These are phyloP conservation scores for Acanthiza pusilla DNA, from an alignment of 2,797 vertebrate genomes.

Conservation along the genomic window DNA sequence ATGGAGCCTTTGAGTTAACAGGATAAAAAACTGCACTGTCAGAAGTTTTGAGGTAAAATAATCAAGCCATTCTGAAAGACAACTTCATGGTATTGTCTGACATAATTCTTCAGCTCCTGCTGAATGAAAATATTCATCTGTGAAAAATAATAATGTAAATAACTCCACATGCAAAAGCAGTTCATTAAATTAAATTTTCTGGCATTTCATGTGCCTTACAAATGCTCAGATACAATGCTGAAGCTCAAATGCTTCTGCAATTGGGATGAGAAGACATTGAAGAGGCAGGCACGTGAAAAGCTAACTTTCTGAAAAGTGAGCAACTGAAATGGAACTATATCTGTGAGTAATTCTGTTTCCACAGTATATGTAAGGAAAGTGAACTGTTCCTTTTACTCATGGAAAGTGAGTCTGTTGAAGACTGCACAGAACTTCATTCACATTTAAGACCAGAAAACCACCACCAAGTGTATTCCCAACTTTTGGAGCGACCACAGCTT, in stretches of 20 bases:
- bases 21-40: not conserved
- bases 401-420: not conserved
- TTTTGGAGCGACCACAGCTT: not conserved
- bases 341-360: not conserved
- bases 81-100: not conserved
- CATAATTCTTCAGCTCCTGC: not conserved
- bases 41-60: not conserved
- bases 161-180: not conserved
- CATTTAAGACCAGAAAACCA: not conserved
- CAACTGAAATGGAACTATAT: not conserved
- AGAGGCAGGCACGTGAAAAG: not conserved
- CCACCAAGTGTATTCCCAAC: not conserved
- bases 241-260: not conserved
- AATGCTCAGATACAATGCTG: not conserved
- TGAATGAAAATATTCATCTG: not conserved
- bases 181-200: not conserved
- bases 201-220: not conserved
- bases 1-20: not conserved
- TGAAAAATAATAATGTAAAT: not conserved
- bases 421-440: not conserved
- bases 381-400: not conserved
- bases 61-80: not conserved
- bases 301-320: not conserved
- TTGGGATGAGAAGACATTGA: not conserved
- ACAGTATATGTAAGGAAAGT: not conserved